Evolutionary conservation across 2,113 vertebrate species (phyloP), one percentile per base, ranked within the genome.

Genomic region (Bubo bubo): DNA sequence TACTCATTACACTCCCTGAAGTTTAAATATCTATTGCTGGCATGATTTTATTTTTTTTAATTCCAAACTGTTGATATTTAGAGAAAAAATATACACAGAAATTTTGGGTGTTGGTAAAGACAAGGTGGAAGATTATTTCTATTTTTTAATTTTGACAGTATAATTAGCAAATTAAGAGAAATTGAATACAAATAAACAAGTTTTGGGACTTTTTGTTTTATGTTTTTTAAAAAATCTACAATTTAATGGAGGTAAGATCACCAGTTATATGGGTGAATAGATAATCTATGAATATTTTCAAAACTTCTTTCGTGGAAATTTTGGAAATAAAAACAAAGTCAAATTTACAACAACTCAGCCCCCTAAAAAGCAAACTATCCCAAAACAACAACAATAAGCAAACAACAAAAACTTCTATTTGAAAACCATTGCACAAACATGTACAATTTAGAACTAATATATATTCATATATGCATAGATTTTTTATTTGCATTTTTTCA

Each of bases 21-120:
- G 24, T 64, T 71, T 87, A 72, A 85, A 60, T 45, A 68, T 0
- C 4, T 21, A 34, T 24, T 63, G 10, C 3, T 41, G 2, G 2
- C 35, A 4, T 34, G 6, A 6, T 4, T 1, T 47, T 34, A 7
- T 3, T 15, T 41, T n/a, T 16, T 26, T 39, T 1, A 0, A 24
- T 45, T 52, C 8, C 1, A 2, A 70, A 14, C 30, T 45, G 0
- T 28, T 80, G 3, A 0, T 12, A 53, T 62, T 68, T 53, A 34
- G 16, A 76, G 4, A 37, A 86, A 87, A 93, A 63, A 34, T 4
- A 22, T 18, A 2, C 2, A 20, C 10, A 68, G 18, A 52, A 19
- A 56, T 34, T n/a, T 28, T 56, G 4, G 1, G 4, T 60, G 4
- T 10, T 80, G 10, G 1, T 43, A 62, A 45, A 75, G 6, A 73